Evolutionary conservation across 2,113 vertebrate genomes (phyloP).

Genomic region (Herpailurus yagouaroundi): DNA sequence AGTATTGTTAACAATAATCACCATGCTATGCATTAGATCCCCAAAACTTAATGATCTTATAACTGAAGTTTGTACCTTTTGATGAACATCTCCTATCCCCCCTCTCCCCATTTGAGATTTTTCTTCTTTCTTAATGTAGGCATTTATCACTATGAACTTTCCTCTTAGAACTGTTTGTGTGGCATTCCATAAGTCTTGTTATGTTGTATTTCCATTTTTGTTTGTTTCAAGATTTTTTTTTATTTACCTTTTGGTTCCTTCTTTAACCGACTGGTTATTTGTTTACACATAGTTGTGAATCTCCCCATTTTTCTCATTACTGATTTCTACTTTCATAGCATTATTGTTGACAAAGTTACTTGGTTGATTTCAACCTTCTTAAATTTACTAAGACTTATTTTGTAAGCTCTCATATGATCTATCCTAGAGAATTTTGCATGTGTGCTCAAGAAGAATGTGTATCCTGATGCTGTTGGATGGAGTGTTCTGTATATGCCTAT

Average conservation of each 20-base stretch:
- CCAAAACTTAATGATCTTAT: too few relatives aligned
- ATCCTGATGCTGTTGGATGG: neutral
- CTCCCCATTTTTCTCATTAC: neutral
- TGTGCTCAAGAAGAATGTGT: neutral
- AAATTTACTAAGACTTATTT: neutral
- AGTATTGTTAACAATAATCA: too few relatives aligned
- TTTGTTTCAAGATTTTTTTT: neutral
- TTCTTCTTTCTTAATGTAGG: neutral
- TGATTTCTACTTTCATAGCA: neutral
- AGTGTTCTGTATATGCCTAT: neutral
- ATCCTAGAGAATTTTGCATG: neutral
- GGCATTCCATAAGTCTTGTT: neutral
- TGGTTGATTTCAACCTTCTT: neutral
- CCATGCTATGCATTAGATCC: too few relatives aligned
- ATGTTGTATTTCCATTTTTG: neutral
- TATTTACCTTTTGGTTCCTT: neutral
- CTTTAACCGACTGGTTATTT: neutral
- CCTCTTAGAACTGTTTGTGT: neutral
- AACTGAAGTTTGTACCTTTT: too few relatives aligned
- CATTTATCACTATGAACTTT: neutral
- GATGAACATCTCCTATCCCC: too few relatives aligned
- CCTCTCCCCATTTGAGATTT: neutral
- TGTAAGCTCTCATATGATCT: neutral
- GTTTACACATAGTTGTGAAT: neutral
- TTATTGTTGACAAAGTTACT: neutral